phyloP scores from a whole-genome alignment of 2,113 vertebrate genomes.

The Telmatochromis sp. region DNA sequence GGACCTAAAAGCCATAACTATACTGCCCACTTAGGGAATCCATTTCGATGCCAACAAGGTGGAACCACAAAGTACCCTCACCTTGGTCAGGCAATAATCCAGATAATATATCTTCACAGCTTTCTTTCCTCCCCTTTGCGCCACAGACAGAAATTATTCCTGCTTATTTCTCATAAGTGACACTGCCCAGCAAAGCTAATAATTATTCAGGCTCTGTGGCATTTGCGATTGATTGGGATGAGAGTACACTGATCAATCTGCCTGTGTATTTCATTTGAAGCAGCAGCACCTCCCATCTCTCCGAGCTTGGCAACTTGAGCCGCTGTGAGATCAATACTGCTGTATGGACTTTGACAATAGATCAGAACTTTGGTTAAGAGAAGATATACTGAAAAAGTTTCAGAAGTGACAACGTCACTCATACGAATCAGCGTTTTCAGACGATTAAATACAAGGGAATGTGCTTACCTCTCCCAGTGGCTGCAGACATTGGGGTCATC shows the following conservation, averaged over 20 bases:
- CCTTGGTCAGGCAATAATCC: slow-evolving; percentile 53
- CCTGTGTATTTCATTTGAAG: slow-evolving; percentile 85
- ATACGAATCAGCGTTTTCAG: background rate
- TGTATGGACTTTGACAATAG: slow-evolving; percentile 32
- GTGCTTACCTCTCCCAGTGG: slow-evolving; percentile 95
- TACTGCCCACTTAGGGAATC: slow-evolving; percentile 25
- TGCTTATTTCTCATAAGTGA: slow-evolving; percentile 71
- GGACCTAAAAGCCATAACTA: slow-evolving; percentile 34
- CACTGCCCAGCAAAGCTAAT: slow-evolving; percentile 63
- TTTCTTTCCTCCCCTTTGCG: slow-evolving; percentile 56
- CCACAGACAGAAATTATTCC: slow-evolving; percentile 55
- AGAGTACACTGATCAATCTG: slow-evolving; percentile 81
- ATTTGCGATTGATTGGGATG: slow-evolving; percentile 65
- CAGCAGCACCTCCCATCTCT: slow-evolving; percentile 71
- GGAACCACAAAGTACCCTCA: slow-evolving; percentile 51
- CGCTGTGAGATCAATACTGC: slow-evolving; percentile 43
- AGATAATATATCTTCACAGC: slow-evolving; percentile 60
- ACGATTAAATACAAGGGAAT: background rate
- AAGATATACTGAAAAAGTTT: slow-evolving; percentile 1
- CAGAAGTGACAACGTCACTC: background rate
- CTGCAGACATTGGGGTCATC: slow-evolving; percentile 99
- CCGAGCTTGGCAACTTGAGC: slow-evolving; percentile 40
- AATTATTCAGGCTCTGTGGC: slow-evolving; percentile 69
- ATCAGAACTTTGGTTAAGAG: slow-evolving; percentile 36
- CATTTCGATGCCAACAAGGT: slow-evolving; percentile 55